These are phyloP conservation scores for Miniopterus natalensis DNA, from an alignment of 2,113 vertebrate species.

Conservation along the genomic window DNA sequence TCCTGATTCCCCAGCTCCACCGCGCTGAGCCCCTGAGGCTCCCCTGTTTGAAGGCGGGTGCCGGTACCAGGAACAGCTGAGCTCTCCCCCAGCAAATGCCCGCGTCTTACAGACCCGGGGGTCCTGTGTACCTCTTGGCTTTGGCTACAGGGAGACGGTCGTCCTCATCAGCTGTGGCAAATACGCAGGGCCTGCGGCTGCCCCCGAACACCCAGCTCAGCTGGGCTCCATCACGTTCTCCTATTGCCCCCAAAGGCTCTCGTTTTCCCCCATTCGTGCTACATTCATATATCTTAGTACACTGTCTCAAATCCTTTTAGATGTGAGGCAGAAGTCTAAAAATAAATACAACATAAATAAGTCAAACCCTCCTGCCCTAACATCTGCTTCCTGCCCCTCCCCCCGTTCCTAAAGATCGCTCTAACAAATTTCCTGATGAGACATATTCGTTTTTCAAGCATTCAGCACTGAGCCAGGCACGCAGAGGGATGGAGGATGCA, in stretches of 20 bases:
- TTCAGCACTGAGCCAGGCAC: accelerated
- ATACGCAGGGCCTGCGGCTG: accelerated
- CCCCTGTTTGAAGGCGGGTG: neutral
- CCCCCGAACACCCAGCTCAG: accelerated
- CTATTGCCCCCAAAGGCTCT: neutral
- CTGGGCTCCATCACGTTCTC: neutral
- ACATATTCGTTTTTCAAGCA: too few species aligned
- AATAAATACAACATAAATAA: neutral
- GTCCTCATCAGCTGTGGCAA: neutral
- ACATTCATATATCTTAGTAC: neutral
- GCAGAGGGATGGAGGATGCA: too few species aligned
- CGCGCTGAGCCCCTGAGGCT: neutral
- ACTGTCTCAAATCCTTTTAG: neutral
- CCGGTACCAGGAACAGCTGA: neutral
- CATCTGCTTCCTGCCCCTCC: neutral
- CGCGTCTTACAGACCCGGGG: neutral
- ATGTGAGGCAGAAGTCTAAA: neutral
- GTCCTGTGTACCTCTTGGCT: neutral
- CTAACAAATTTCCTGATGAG: neutral
- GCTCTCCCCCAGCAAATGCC: neutral
- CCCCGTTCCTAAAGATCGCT: neutral
- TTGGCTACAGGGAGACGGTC: neutral
- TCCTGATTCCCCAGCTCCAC: neutral
- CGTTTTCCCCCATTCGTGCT: neutral
- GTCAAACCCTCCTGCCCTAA: neutral